Base-by-base conservation (phyloP, 2,113 vertebrate species). In the Chionomys nivalis region DNA sequence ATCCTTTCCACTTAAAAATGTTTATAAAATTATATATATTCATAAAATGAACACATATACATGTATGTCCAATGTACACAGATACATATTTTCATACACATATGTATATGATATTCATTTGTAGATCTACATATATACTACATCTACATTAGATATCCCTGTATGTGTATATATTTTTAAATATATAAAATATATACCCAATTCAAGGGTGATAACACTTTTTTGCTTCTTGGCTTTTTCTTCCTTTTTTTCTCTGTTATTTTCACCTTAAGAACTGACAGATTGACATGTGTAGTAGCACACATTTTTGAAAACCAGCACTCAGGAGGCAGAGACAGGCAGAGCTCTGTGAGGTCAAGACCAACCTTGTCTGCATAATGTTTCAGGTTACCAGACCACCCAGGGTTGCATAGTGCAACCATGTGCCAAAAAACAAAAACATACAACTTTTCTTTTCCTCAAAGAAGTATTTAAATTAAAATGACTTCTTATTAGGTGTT, bases 1-100 rank as follows among this genome's bases (percentile, higher is more conserved):
- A 79, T 70, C n/a, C 89, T 66, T 93, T 36, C 28, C 86, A 33
- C 73, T 97, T 95, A 47, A 90, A 96, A 91, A 77, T 49, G 7
- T 44, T 66, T 92, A 68, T 92, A 82, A 93, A 93, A 73, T 85
- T 83, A 55, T 5, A 44, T 8, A 82, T 7, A 49, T 78, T 49
- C 42, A 31, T 33, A 47, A 13, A 49, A 31, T 33, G 26, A 47
- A 61, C 4, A 17, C 63, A 52, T 17, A 75, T 89, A 55, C 0
- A 81, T 14, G 36, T 7, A 66, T 78, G 52, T 36, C 28, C 36
- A 76, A 9, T n/a, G 0, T 36, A 63, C 31, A n/a, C 14, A 58
- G n/a, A 26, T 61, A 44, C 75, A 75, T 65, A 42, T 28, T 63
- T 26, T 61, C 55, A 63, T 26, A n/a, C n/a, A 83, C n/a, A 1